Base-by-base conservation (phyloP, 2,797 vertebrate species). In the Schizopygopsis pylzovi region DNA sequence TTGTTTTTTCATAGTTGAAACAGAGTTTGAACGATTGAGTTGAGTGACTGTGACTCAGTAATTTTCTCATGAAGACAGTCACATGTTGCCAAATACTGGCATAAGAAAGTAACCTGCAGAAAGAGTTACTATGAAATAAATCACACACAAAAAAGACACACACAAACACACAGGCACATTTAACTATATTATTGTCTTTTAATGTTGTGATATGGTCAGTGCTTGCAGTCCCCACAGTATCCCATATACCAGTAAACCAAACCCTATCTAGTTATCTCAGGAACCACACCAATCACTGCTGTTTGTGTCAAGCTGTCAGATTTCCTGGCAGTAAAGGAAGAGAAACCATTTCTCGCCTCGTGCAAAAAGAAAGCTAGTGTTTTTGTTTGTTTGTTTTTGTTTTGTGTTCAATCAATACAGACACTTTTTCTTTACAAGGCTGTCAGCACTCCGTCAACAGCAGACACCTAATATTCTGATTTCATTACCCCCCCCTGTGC, bases 261-360 rank as follows among this genome's bases (percentile, higher is more conserved):
- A 78, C n/a, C n/a, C n/a, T n/a, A n/a, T 79, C 71, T 88, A 87
- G 88, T 90, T 87, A 88, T 85, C 82, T 76, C 61, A 28, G 86
- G 87, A 90, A 89, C 84, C 87, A 85, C 86, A 88, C 87, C 87
- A 88, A 89, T 90, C 88, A 88, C 79, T 68, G 75, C 88, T 89
- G 83, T 88, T 84, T 83, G 86, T 89, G 87, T 90, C 89, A 90
- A 89, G 70, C 89, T 90, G 89, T 90, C 90, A 91, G 86, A 80
- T 79, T 79, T 70, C 72, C 87, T 79, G 83, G 80, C 86, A 63
- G 86, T 85, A 76, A 52, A 75, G 79, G 63, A 84, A 73, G 77
- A 86, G 83, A 89, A 88, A 82, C 79, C 41, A 85, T 89, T 77
- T 83, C 82, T 86, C 49, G n/a, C 45, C 68, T 73, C 59, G 67